phyloP scores from a whole-genome alignment of 1,140 invertebrate genomes.

The Drosophila ohnishii region DNA sequence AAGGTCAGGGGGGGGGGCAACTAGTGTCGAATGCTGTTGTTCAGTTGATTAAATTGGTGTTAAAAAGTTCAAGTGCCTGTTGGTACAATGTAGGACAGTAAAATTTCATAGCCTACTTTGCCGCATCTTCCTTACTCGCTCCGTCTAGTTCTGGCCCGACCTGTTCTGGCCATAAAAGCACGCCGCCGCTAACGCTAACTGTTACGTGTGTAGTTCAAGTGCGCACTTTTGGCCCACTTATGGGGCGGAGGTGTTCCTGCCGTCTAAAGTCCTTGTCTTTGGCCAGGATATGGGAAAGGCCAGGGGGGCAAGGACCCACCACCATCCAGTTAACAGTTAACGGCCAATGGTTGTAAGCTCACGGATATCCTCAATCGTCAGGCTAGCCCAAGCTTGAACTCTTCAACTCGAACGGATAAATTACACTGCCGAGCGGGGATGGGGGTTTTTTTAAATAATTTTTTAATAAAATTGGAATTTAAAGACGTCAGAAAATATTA shows the following conservation, averaged over 20 bases:
- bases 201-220: constrained; percentile 74
- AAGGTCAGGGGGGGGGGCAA: constrained; percentile 17
- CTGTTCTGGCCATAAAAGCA: constrained; percentile 59
- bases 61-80: constrained; percentile 77
- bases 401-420: constrained; percentile 53
- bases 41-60: constrained; percentile 76
- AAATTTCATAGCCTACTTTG: constrained; percentile 76
- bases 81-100: constrained; percentile 73
- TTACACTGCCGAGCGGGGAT: constrained; percentile 42
- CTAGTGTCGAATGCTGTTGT: constrained; percentile 49
- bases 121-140: constrained; percentile 12
- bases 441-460: background rate
- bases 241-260: constrained; percentile 13
- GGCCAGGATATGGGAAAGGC: background rate
- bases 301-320: constrained; percentile 9
- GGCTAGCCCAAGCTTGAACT: constrained; percentile 27
- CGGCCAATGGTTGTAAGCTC: constrained; percentile 75
- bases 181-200: constrained; percentile 56
- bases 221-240: constrained; percentile 66
- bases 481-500: background rate
- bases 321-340: constrained; percentile 59
- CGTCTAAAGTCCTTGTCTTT: constrained; percentile 31
- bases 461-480: background rate
- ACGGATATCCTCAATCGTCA: constrained; percentile 72
- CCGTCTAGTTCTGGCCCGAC: constrained; percentile 5